A percentile compares a stretch with the other conserved stretches of the same genome.
Evolutionary conservation across 2,888 invertebrate genomes (phyloP).

Genomic region (Heteromurus nitidus): DNA sequence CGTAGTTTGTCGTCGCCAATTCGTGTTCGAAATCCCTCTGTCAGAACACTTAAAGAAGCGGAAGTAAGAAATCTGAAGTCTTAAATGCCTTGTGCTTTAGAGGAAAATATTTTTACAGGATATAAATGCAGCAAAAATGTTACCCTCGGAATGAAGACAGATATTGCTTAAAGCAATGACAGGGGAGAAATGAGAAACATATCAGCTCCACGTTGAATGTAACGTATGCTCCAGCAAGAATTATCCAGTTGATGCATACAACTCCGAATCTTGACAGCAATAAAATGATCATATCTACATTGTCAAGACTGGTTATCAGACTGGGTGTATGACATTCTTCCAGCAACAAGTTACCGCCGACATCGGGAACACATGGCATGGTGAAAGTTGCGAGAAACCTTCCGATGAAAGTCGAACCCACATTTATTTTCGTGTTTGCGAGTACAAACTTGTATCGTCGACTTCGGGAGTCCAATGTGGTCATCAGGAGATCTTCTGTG

Average conservation of each 20-base stretch:
- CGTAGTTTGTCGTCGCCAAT: neutral
- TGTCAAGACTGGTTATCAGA: neutral
- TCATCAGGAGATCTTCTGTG: too few species aligned
- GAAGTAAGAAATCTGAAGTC: too few species aligned
- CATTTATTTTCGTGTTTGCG: neutral
- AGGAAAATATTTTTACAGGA: neutral
- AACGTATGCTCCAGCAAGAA: neutral
- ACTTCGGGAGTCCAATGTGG: neutral
- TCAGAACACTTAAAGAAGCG: too few species aligned
- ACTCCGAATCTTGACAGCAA: neutral
- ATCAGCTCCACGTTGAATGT: constrained; percentile 7
- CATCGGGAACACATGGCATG: neutral
- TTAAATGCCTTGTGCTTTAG: neutral
- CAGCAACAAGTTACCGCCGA: neutral
- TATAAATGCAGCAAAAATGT: too few species aligned
- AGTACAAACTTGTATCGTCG: neutral
- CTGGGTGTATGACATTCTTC: neutral
- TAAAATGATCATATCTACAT: too few species aligned
- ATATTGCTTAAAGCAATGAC: neutral
- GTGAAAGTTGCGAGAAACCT: neutral
- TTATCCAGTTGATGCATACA: neutral
- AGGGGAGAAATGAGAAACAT: neutral
- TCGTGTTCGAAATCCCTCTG: too few species aligned
- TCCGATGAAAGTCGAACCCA: neutral
- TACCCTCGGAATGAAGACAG: neutral